Base-by-base conservation (phyloP, 1,140 invertebrate genomes). In the Drosophila sechellia region DNA sequence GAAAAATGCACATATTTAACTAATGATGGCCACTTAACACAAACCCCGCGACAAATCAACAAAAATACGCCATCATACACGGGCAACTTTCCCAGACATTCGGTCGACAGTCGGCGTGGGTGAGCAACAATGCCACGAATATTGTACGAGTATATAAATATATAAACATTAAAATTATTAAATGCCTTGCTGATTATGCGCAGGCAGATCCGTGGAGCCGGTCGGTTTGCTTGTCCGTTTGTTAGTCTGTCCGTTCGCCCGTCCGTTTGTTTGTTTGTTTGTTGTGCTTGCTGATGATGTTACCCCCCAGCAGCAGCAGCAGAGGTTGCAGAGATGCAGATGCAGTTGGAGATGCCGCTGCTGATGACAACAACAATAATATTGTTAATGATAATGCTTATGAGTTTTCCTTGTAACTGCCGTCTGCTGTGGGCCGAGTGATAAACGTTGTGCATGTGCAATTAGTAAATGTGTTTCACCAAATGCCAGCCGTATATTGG, bases 1-100 rank as follows among this genome's bases (percentile, higher is more conserved):
- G 84, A 89, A 89, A 89, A 89, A 89, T 89, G 77, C 79, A 89
- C 84, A 90, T 89, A 89, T 84, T 89, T 89, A 89, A 89, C 84
- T 89, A 89, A 89, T 89, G 84, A 89, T 89, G 84, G 73, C 77
- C 84, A 89, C 84, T 89, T 89, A 89, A 84, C 84, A 81, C 59
- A 87, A 89, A 74, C 84, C 78, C 78, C 66, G 80, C 79, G 84
- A 89, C 85, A 89, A 89, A 89, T 90, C 84, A 89, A 90, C 79
- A 70, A 78, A 77, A 65, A 70, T 34, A 34, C 48, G 25, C 48
- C 25, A 25, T 31, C 13, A 25, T 31, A 55, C 57, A 55, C 46
- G 25, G 56, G 56, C 78, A 78, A 84, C 84, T 89, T 87, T 87
- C 84, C 76, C 84, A 87, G 75, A 83, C 83, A 72, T 63, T 50